phyloP scores from a whole-genome alignment of 2,888 invertebrate genomes.

The Sinhomidia bicolor region DNA sequence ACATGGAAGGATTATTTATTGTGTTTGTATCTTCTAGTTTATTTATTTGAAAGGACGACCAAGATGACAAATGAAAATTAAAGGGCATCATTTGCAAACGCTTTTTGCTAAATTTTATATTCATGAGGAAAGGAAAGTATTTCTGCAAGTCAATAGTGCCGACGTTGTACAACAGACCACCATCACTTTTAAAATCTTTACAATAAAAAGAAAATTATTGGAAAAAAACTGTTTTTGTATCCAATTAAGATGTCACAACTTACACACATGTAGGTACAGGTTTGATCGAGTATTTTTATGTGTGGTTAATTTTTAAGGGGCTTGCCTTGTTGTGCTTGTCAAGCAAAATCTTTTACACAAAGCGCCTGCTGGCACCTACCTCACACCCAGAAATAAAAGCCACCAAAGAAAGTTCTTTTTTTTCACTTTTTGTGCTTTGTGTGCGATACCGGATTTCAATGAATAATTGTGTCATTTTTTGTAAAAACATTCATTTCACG shows the following conservation, averaged over 20 bases:
- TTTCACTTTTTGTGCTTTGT: background rate
- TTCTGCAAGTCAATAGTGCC: slow-evolving; percentile 11
- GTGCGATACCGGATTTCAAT: slow-evolving; percentile 60
- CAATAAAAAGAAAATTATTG: slow-evolving; percentile 18
- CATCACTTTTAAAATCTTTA: background rate
- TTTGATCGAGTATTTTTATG: slow-evolving; percentile 5
- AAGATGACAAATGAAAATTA: slow-evolving; percentile 47
- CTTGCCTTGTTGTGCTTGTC: slow-evolving; percentile 52
- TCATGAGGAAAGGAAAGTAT: slow-evolving; percentile 33
- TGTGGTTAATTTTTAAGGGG: slow-evolving; percentile 40
- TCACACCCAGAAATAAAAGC: slow-evolving; percentile 26
- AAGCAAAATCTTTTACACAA: background rate
- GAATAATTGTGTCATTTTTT: slow-evolving; percentile 50
- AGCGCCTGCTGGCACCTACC: slow-evolving; percentile 19
- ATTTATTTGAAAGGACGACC: slow-evolving; percentile 24
- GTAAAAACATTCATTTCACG: background rate
- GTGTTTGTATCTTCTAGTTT: background rate
- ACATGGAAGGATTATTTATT: slow-evolving; percentile 24
- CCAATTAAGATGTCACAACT: slow-evolving; percentile 66
- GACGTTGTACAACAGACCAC: background rate
- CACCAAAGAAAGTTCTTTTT: slow-evolving; percentile 1
- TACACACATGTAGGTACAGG: background rate
- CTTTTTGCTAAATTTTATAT: background rate
- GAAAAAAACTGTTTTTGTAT: slow-evolving; percentile 8
- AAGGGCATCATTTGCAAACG: background rate